Evolutionary conservation across 64 coral and sea anemone genomes (phyloP).

Genomic region (Stichodactyla helianthus): DNA sequence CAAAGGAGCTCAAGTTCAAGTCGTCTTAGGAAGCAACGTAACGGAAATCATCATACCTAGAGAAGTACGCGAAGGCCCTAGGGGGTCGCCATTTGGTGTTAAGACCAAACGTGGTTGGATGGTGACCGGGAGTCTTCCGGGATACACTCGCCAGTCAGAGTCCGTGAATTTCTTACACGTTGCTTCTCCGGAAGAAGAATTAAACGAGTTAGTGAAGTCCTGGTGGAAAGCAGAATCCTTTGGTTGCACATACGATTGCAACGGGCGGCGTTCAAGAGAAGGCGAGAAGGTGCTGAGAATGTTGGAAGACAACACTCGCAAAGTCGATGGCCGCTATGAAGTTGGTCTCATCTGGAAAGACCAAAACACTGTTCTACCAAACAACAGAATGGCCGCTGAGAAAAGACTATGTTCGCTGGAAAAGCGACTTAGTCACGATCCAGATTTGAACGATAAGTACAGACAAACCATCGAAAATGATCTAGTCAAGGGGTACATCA

Average conservation of each 20-base stretch:
- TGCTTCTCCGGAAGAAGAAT: slow-evolving; percentile 4
- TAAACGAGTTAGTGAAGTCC: slow-evolving; percentile 23
- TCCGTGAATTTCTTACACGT: slow-evolving; percentile 14
- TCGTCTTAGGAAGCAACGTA: slow-evolving; percentile 11
- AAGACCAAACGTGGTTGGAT: slow-evolving; percentile 27
- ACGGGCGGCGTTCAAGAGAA: slow-evolving; percentile 20
- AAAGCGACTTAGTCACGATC: neutral
- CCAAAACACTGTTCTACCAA: neutral
- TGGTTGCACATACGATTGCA: slow-evolving; percentile 21
- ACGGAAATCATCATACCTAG: slow-evolving; percentile 7
- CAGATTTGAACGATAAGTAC: neutral
- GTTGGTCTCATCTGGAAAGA: slow-evolving; percentile 26
- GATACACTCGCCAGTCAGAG: slow-evolving; percentile 15
- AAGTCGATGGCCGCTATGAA: slow-evolving; percentile 9
- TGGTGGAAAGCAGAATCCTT: slow-evolving; percentile 28
- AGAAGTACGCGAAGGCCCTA: neutral
- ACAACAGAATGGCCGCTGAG: slow-evolving; percentile 6
- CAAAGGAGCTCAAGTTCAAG: neutral
- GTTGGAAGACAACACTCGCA: neutral
- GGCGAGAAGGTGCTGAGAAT: neutral
- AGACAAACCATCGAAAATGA: slow-evolving; percentile 17
- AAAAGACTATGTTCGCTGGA: too few species aligned
- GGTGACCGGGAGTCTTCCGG: neutral
- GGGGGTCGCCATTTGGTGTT: neutral
- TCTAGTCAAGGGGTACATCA: slow-evolving; percentile 1